phyloP scores from a whole-genome alignment of 2,797 vertebrate species.

The Trachops cirrhosus region DNA sequence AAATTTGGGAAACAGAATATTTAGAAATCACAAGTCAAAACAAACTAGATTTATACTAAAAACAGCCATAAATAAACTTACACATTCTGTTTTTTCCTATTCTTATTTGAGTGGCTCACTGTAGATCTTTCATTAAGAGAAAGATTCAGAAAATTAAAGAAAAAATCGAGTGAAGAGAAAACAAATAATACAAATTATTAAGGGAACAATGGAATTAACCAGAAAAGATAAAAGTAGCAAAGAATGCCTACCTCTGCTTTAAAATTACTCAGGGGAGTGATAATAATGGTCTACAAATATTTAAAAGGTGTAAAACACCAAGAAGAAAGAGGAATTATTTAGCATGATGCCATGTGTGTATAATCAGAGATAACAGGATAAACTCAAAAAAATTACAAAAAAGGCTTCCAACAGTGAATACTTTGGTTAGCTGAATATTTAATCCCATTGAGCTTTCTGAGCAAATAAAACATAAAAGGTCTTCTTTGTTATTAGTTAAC shows the following conservation, averaged over 20 bases:
- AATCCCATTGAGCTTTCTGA: background rate
- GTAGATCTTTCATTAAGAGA: conserved; percentile 4
- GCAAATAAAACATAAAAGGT: conserved; percentile 22
- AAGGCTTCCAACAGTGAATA: background rate
- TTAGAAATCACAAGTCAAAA: conserved; percentile 68
- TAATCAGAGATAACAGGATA: conserved; percentile 29
- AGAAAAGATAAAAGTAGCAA: conserved; percentile 59
- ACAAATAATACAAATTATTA: conserved; percentile 52
- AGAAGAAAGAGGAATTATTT: conserved; percentile 12
- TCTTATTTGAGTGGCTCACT: conserved; percentile 33
- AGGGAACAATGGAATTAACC: conserved; percentile 45
- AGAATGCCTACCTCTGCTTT: conserved; percentile 40
- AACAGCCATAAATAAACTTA: background rate
- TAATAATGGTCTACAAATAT: conserved; percentile 10
- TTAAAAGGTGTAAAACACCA: background rate
- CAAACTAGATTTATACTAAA: conserved; percentile 61
- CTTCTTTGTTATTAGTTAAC: background rate
- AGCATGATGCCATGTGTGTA: background rate
- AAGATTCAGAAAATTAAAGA: conserved; percentile 47
- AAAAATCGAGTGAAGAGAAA: conserved; percentile 1
- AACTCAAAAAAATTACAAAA: conserved; percentile 15
- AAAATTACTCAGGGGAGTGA: conserved; percentile 13
- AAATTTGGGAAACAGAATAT: conserved; percentile 69
- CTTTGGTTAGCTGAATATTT: background rate
- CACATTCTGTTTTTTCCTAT: conserved; percentile 6